Base-by-base conservation (phyloP, 2,888 invertebrate species). In the Ellobium chinense region DNA sequence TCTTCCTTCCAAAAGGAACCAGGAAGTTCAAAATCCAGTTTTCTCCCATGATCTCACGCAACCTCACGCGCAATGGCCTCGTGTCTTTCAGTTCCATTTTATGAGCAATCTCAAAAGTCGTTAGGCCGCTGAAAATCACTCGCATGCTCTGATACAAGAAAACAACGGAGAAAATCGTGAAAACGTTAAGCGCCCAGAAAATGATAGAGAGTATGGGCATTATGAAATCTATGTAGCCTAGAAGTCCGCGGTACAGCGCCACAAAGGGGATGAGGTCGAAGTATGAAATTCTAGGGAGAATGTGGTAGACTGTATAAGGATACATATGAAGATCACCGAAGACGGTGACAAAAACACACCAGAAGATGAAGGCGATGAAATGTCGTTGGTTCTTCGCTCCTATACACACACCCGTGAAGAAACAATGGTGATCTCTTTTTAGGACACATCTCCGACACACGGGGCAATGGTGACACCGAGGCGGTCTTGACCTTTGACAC, bases 341-440 rank as follows among this genome's bases (percentile, higher is more conserved):
- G 21, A 84, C 56, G n/a, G 86, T 86, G 1, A 84, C 87, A 4
- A 88, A 54, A 14, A 84, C 79, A 0, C 87, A 79, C 88, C 90
- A 91, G 79, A 90, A 89, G 9, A 86, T 82, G 80, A 91, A 90
- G 24, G 90, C 88, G n/a, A 87, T 81, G 70, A 91, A 91, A 82
- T 90, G 87, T 46, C 90, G 85, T 65, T 89, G 88, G 83, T 91
- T 91, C 39, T 85, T 79, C 69, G 87, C 86, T 0, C 91, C 91
- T 21, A 91, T 83, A 81, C 91, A 91, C n/a, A 86, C 83, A n/a
- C 89, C 87, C 4, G 89, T 85, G 80, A 91, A 89, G 83, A 89
- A 90, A 77, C 91, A 91, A 81, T 91, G 91, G 80, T 91, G 91
- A 85, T 91, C 91, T 2, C 91, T 80, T 81, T 91, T 91, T 31